A percentile compares a stretch with the other conserved stretches of the same genome.
Evolutionary conservation across 1,140 invertebrate genomes (phyloP).

Genomic region (Odontomachus brunneus): DNA sequence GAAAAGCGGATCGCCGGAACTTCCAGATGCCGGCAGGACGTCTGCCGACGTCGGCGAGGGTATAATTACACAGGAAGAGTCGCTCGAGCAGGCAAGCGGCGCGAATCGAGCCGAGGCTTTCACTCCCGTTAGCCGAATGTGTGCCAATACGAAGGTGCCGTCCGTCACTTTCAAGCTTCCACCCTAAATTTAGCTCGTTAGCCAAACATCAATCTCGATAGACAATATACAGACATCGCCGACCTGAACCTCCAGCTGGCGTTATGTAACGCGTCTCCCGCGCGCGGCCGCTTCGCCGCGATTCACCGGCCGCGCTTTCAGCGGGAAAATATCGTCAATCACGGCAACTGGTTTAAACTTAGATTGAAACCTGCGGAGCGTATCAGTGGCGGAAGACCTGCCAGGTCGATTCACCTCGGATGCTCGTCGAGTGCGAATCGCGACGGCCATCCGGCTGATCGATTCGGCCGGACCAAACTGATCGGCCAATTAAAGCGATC

Average conservation of each 20-base stretch:
- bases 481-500: too few species aligned
- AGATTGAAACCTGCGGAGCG: not conserved
- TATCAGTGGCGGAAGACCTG: not conserved
- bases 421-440: too few species aligned
- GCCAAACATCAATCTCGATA: conserved; percentile 58
- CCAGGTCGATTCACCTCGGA: not conserved
- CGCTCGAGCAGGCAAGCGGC: not conserved
- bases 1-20: too few species aligned
- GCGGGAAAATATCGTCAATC: not conserved
- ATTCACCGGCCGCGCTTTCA: not conserved
- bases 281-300: not conserved
- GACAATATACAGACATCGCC: conserved; percentile 45
- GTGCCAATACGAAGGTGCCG: conserved; percentile 37
- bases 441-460: too few species aligned
- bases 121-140: conserved; percentile 44
- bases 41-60: too few species aligned
- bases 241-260: not conserved
- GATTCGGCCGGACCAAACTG: too few species aligned
- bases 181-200: conserved; percentile 70
- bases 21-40: not conserved
- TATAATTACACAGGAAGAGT: not conserved
- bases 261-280: conserved; percentile 44
- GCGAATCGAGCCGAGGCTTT: conserved; percentile 61
- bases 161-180: conserved; percentile 66
- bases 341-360: not conserved